A percentile compares a stretch with the other conserved stretches of the same genome.
Conservation (phyloP, 2,888 invertebrate genomes). For the Mimas tiliae region DNA sequence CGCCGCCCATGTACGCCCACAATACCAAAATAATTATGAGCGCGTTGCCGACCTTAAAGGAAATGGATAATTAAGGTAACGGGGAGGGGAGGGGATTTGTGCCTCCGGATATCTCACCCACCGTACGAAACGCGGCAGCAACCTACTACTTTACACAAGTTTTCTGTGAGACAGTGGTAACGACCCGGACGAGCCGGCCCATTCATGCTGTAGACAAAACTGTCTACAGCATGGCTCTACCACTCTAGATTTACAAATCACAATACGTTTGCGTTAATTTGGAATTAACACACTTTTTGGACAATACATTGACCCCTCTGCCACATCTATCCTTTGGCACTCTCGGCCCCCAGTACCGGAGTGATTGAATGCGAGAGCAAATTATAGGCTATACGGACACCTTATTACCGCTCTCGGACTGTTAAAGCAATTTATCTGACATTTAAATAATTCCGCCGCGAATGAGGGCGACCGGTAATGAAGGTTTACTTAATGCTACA, state of each 20-base stretch:
- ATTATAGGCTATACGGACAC: constrained; percentile 77
- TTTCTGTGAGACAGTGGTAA: too few species aligned
- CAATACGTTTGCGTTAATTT: not conserved
- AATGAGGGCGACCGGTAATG: constrained; percentile 59
- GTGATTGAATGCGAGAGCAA: constrained; percentile 80
- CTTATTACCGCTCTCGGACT: constrained; percentile 79
- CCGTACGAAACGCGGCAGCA: too few species aligned
- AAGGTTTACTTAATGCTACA: constrained; percentile 66
- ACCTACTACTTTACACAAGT: too few species aligned
- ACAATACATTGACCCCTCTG: constrained; percentile 7
- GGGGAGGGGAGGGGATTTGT: too few species aligned
- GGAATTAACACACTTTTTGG: not conserved
- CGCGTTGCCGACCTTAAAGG: too few species aligned
- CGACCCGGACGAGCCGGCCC: too few species aligned
- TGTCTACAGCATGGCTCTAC: too few species aligned
- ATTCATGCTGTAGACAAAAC: too few species aligned
- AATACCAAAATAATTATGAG: too few species aligned
- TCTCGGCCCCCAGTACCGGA: constrained; percentile 36
- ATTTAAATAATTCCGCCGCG: constrained; percentile 80
- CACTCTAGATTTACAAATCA: not conserved
- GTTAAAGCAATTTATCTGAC: constrained; percentile 83
- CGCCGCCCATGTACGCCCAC: too few species aligned
- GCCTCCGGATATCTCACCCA: too few species aligned
- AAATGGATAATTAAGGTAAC: too few species aligned
- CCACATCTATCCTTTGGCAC: constrained; percentile 15